These are phyloP conservation scores for Mya arenaria DNA, from an alignment of 1,140 invertebrate species.

Conservation along the genomic window DNA sequence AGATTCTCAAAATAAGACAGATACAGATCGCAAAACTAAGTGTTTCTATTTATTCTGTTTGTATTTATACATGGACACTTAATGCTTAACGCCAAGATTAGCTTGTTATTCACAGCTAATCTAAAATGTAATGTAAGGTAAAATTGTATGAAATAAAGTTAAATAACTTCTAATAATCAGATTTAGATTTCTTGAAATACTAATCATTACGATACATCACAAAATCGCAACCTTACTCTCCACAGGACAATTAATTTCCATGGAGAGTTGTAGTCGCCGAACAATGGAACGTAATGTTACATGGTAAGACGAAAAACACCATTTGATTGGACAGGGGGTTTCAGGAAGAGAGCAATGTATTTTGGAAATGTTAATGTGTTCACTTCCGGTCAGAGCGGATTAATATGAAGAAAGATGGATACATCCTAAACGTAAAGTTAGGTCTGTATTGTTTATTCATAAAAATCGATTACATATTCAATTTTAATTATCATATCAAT, in stretches of 20 bases:
- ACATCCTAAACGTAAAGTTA: too few relatives aligned
- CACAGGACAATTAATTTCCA: conserved; percentile 1
- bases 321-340: too few relatives aligned
- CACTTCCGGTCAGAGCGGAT: too few relatives aligned
- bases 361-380: too few relatives aligned
- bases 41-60: not conserved
- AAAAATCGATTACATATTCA: too few relatives aligned
- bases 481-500: too few relatives aligned
- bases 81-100: not conserved
- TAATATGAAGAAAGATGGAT: too few relatives aligned
- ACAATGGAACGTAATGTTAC: not conserved
- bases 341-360: too few relatives aligned
- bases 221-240: not conserved
- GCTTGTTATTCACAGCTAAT: conserved; percentile 4
- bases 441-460: too few relatives aligned
- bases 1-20: not conserved
- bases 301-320: not conserved
- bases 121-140: not conserved
- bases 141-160: conserved; percentile 7
- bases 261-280: not conserved
- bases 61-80: not conserved
- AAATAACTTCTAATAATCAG: not conserved
- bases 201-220: conserved; percentile 1
- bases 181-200: not conserved
- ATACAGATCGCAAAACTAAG: not conserved